phyloP scores from a whole-genome alignment of 2,113 vertebrate species.

The Anthoscopus minutus region DNA sequence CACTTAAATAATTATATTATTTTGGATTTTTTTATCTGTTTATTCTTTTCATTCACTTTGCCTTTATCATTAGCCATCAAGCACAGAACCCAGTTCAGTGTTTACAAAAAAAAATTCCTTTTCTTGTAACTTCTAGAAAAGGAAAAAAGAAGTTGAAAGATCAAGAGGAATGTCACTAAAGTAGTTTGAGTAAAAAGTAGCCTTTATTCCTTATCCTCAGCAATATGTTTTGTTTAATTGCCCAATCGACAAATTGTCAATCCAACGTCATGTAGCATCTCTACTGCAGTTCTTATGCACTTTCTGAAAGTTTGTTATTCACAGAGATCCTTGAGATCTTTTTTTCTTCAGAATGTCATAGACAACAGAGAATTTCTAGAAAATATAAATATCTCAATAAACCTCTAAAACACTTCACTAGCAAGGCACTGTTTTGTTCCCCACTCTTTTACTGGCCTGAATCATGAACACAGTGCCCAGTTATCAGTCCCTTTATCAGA shows the following conservation, averaged over 20 bases:
- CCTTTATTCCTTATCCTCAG: background rate
- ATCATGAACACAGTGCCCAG: background rate
- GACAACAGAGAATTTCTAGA: background rate
- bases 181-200: background rate
- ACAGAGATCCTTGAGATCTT: background rate
- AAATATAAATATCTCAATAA: background rate
- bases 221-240: background rate
- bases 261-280: background rate
- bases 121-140: background rate
- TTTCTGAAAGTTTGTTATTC: background rate
- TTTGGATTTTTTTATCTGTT: rapidly evolving
- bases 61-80: background rate
- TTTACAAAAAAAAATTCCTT: background rate
- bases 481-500: background rate
- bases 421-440: background rate
- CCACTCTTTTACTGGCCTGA: background rate
- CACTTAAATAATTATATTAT: background rate
- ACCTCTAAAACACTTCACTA: background rate
- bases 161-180: background rate
- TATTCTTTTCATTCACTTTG: background rate
- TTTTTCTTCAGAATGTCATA: background rate
- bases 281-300: background rate
- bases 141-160: background rate
- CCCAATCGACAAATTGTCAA: background rate
- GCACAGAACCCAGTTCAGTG: background rate